phyloP scores from a whole-genome alignment of 2,797 vertebrate genomes.

The Myotis findleyi region DNA sequence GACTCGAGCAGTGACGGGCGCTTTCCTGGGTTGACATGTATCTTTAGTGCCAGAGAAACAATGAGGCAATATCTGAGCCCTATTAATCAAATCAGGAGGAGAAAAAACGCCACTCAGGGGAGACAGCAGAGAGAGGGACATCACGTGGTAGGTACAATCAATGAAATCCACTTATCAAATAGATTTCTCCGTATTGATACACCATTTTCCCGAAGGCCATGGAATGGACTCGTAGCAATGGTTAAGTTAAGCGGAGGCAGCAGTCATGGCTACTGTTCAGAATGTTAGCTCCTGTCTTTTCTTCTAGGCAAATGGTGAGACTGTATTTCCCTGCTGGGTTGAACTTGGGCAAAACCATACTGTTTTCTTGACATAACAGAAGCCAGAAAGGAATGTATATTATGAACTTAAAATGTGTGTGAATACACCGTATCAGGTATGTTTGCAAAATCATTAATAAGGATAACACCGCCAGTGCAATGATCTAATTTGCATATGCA shows the following conservation, averaged over 20 bases:
- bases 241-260: not conserved
- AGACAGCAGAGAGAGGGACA: not conserved
- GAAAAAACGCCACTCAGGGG: not conserved
- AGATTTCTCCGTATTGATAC: not conserved
- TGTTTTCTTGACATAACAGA: not conserved
- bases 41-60: not conserved
- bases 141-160: not conserved
- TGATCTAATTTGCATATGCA: conserved; percentile 65
- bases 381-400: not conserved
- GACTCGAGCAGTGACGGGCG: not conserved
- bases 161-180: not conserved
- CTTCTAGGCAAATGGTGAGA: not conserved
- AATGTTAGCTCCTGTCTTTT: not conserved
- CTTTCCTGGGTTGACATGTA: not conserved
- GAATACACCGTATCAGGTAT: not conserved
- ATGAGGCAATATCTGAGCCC: not conserved
- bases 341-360: not conserved
- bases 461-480: conserved; percentile 16
- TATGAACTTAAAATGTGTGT: not conserved
- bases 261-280: not conserved
- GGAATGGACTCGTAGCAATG: not conserved
- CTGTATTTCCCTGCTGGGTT: not conserved
- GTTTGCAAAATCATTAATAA: conserved; percentile 48
- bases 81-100: not conserved
- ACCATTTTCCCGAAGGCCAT: not conserved